Conservation (phyloP, 2,113 vertebrate species). For the Trichechus manatus region DNA sequence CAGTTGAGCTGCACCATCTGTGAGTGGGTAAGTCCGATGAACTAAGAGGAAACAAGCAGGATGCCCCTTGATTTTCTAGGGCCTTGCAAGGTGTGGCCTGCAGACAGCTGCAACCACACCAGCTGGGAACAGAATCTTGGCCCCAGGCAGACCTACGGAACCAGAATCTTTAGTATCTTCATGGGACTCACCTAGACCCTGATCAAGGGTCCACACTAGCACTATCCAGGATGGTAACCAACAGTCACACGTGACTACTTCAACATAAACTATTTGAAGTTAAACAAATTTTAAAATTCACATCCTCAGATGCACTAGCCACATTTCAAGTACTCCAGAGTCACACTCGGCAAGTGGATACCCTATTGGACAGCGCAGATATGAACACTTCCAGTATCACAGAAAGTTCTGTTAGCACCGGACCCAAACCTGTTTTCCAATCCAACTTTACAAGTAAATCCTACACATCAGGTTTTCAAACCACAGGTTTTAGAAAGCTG, state of each 20-base stretch:
- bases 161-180: constrained; percentile 42
- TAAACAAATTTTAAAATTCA: constrained; percentile 49
- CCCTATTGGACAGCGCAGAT: background rate
- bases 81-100: background rate
- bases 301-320: background rate
- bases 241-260: background rate
- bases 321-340: background rate
- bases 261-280: background rate
- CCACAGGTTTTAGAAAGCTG: background rate
- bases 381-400: background rate
- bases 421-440: constrained; percentile 26
- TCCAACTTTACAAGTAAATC: background rate
- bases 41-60: background rate
- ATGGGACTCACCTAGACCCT: background rate
- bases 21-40: background rate
- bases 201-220: background rate
- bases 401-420: background rate
- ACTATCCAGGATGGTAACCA: background rate
- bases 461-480: background rate
- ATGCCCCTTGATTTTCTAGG: background rate
- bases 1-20: background rate
- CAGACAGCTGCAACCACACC: background rate
- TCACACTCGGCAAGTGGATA: background rate
- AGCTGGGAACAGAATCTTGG: background rate
- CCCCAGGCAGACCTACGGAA: background rate